A percentile compares a stretch with the other conserved stretches of the same genome.
These are phyloP conservation scores for Lamellibrachia columna DNA, from an alignment of 2,888 invertebrate species.

Conservation along the genomic window DNA sequence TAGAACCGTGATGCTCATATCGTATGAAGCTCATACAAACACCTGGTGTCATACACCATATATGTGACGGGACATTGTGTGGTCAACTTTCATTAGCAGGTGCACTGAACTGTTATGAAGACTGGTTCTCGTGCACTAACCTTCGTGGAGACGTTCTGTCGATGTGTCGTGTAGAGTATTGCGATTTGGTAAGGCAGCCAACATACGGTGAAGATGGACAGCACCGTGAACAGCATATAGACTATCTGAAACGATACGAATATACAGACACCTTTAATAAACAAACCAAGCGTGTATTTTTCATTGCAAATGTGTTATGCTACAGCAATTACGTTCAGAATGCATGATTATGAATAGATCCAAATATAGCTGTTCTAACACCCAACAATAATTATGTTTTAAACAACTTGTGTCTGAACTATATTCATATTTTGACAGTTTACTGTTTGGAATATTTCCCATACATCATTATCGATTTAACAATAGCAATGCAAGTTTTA, in stretches of 20 bases:
- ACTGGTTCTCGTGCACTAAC: constrained; percentile 38
- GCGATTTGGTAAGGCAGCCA: constrained; percentile 78
- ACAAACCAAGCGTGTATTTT: neutral
- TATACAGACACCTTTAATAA: neutral
- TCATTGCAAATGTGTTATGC: neutral
- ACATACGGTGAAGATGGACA: constrained; percentile 75
- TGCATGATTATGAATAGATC: no score
- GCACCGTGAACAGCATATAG: constrained; percentile 76
- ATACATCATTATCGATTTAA: no score
- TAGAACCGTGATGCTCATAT: no score
- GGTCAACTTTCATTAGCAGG: neutral
- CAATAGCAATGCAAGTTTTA: no score
- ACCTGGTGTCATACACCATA: no score
- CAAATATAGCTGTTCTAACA: no score
- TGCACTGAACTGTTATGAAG: neutral
- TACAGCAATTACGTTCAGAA: neutral
- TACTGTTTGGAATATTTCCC: no score
- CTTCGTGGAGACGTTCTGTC: constrained; percentile 38
- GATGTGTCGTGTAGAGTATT: constrained; percentile 53
- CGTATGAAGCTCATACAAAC: no score
- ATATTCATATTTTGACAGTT: no score
- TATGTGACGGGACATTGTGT: neutral
- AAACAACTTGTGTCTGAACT: no score
- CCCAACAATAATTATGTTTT: no score
- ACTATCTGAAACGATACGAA: constrained; percentile 69